phyloP scores from a whole-genome alignment of 2,797 vertebrate genomes.

The Acridotheres tristis region DNA sequence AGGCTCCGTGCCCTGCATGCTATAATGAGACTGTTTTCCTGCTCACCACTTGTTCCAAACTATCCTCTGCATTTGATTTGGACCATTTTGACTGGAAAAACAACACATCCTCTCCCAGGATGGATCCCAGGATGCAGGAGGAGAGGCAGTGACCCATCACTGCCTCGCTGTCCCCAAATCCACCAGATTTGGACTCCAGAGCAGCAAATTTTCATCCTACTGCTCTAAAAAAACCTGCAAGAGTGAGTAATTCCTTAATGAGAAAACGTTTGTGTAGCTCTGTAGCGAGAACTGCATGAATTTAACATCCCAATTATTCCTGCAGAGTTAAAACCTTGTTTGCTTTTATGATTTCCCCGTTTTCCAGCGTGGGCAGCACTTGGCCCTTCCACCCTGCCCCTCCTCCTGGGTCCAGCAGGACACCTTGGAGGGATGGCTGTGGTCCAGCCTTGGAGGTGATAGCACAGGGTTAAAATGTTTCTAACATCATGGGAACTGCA shows the following conservation, averaged over 20 bases:
- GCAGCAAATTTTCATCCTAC: neutral
- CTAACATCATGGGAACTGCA: too few relatives aligned
- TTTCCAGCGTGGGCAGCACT: neutral
- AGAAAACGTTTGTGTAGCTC: neutral
- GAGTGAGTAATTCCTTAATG: neutral
- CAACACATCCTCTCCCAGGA: neutral
- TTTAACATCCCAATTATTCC: neutral
- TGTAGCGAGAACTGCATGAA: neutral
- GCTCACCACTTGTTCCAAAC: neutral
- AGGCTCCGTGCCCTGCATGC: neutral
- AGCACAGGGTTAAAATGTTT: too few relatives aligned
- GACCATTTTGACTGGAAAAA: neutral
- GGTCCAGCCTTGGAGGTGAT: too few relatives aligned
- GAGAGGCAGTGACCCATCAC: neutral
- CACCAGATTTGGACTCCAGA: rapidly evolving
- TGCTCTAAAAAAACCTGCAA: neutral
- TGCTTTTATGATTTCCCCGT: neutral
- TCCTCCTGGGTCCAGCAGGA: neutral
- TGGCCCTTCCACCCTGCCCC: neutral
- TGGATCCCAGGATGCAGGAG: neutral
- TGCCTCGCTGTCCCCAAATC: neutral
- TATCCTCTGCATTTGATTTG: neutral
- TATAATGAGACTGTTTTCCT: neutral
- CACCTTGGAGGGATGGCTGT: rapidly evolving
- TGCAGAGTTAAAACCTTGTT: neutral